These are phyloP conservation scores for Zaprionus camerounensis DNA, from an alignment of 1,140 invertebrate species.

Conservation along the genomic window DNA sequence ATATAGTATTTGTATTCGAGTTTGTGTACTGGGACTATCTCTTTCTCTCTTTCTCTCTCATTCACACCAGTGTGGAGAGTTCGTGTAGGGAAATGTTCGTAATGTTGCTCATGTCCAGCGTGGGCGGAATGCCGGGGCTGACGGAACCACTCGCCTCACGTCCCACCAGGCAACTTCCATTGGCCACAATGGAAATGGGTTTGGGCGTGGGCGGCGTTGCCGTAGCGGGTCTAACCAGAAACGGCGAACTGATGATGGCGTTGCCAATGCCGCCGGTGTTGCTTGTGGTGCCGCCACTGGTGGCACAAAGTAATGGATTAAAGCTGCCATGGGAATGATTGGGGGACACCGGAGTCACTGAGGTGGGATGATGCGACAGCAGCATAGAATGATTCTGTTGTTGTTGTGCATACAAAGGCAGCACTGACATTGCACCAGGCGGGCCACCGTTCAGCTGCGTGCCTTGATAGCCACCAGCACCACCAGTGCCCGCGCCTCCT, in stretches of 20 bases:
- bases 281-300: constrained; percentile 20
- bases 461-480: background rate
- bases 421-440: constrained; percentile 1
- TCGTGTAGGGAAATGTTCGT: constrained; percentile 88
- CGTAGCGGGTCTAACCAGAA: constrained; percentile 84
- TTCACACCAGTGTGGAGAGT: constrained; percentile 88
- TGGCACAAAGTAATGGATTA: constrained; percentile 67
- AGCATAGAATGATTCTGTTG: constrained; percentile 50
- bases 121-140: constrained; percentile 87
- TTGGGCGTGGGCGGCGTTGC: constrained; percentile 85
- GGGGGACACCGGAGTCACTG: constrained; percentile 80
- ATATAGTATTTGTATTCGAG: constrained; percentile 7
- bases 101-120: constrained; percentile 88
- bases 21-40: constrained; percentile 1
- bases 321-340: constrained; percentile 84
- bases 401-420: constrained; percentile 73
- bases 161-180: constrained; percentile 52
- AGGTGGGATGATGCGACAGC: constrained; percentile 65
- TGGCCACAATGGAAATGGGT: constrained; percentile 45
- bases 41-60: constrained; percentile 8
- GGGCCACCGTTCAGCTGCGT: background rate
- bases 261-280: constrained; percentile 22
- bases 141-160: constrained; percentile 87
- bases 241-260: constrained; percentile 75
- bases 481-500: constrained; percentile 2